A percentile compares a stretch with the other conserved stretches of the same genome.
These are phyloP conservation scores for Myripristis jacobus DNA, from an alignment of 2,797 vertebrate species.

Conservation along the genomic window DNA sequence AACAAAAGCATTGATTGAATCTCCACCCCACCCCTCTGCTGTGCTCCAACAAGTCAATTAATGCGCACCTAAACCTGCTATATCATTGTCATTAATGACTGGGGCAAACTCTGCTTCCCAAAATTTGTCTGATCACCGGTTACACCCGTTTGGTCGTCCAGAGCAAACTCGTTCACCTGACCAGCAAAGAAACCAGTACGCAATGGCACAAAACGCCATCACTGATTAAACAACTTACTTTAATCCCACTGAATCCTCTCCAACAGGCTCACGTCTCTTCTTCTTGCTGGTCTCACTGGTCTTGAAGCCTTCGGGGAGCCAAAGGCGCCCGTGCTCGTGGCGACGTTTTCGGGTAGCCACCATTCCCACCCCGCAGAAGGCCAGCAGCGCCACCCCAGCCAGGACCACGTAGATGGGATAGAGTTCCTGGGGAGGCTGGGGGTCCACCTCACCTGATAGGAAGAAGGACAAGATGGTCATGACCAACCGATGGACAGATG, in stretches of 20 bases:
- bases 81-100: constrained; percentile 71
- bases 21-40: constrained; percentile 60
- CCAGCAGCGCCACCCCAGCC: constrained; percentile 84
- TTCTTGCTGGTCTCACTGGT: constrained; percentile 97
- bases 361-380: constrained; percentile 89
- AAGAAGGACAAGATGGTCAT: constrained; percentile 77
- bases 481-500: constrained; percentile 38
- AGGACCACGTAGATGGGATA: constrained; percentile 90
- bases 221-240: constrained; percentile 87
- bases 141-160: constrained; percentile 32
- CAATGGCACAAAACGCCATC: not conserved
- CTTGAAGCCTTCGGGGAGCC: constrained; percentile 99
- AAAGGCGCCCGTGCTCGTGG: constrained; percentile 96
- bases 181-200: constrained; percentile 16
- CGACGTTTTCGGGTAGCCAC: constrained; percentile 94
- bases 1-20: constrained; percentile 69
- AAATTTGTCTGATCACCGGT: constrained; percentile 51
- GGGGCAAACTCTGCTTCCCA: constrained; percentile 26
- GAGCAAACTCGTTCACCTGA: constrained; percentile 20
- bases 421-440: constrained; percentile 60
- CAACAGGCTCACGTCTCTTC: constrained; percentile 95
- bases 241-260: constrained; percentile 96
- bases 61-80: constrained; percentile 60
- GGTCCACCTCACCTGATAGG: constrained; percentile 85
- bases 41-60: constrained; percentile 66